Evolutionary conservation across 2,797 vertebrate genomes (phyloP).

Genomic region (Limnodromus scolopaceus): DNA sequence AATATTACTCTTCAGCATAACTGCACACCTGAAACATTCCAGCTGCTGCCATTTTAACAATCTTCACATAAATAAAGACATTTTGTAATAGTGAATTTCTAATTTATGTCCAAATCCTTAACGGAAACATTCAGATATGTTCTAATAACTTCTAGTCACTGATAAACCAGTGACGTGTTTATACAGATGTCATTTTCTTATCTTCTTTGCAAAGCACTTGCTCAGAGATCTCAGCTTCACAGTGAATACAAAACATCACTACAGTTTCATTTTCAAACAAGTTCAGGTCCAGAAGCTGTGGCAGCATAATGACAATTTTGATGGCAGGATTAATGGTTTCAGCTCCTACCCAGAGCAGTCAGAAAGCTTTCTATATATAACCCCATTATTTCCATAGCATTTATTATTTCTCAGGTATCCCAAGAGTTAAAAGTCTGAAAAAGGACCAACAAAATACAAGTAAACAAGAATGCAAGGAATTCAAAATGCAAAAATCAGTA

Average conservation of each 20-base stretch:
- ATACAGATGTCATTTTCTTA: not conserved
- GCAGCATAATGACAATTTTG: not conserved
- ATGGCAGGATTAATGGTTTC: not conserved
- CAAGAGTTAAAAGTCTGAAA: not conserved
- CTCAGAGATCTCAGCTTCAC: not conserved
- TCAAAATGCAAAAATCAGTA: not conserved
- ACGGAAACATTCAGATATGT: not conserved
- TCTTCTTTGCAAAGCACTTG: not conserved
- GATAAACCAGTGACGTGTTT: not conserved
- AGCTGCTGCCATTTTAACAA: not conserved
- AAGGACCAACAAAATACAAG: not conserved
- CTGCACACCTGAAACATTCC: not conserved
- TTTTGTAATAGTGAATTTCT: not conserved
- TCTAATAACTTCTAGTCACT: not conserved
- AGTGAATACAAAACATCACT: not conserved
- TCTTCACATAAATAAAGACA: not conserved
- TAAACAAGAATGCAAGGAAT: not conserved
- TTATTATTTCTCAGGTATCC: not conserved
- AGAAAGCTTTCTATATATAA: not conserved
- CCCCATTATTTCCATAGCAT: not conserved
- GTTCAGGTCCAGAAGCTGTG: not conserved
- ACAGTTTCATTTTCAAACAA: slow-evolving; percentile 2
- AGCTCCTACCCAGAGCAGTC: not conserved
- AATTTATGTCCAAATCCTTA: not conserved
- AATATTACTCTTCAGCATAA: not conserved